Base-by-base conservation (phyloP, 2,888 invertebrate species). In the Pyralis farinalis region DNA sequence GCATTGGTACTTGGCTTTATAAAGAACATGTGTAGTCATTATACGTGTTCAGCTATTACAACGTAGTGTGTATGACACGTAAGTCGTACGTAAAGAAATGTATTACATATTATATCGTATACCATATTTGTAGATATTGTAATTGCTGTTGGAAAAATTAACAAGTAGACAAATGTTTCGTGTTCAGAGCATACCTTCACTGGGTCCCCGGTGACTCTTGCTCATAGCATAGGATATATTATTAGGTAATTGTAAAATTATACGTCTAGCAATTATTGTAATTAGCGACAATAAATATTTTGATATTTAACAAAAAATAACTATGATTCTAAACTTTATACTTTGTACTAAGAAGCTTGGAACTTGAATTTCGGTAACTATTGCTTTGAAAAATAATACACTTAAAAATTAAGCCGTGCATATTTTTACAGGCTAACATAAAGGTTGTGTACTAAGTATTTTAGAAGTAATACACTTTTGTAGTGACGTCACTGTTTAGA, bases 1-100 rank as follows among this genome's bases (percentile, higher is more conserved):
- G 90, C 90, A 90, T 90, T 90, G 90, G 90, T 90, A 90, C 81
- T 86, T 87, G 89, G 90, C 90, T 90, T 90, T 90, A 90, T 86
- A 74, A 59, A 73, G 82, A 81, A 83, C 86, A 82, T 85, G 81
- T 71, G 71, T 74, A 71, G 53, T 16, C 16, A 16, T 16, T 16
- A 69, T 71, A 66, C 78, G 78, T 86, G 86, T 87, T 87, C 86
- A 76, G 74, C 74, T 83, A 78, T 79, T 79, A 39, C 28, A 33
- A 12, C 11, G 25, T 77, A 81, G 76, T 74, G 64, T 65, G 59
- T 69, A 71, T 51, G 45, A 54, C 58, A 63, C 66, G 63, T 72
- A 68, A 53, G 54, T 55, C 53, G 54, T 43, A 45, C 50, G 48
- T 59, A 49, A 49, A 46, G 39, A 46, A 40, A 55, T 64, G 63